phyloP scores from a whole-genome alignment of 2,797 vertebrate genomes.

The Crenichthys baileyi region DNA sequence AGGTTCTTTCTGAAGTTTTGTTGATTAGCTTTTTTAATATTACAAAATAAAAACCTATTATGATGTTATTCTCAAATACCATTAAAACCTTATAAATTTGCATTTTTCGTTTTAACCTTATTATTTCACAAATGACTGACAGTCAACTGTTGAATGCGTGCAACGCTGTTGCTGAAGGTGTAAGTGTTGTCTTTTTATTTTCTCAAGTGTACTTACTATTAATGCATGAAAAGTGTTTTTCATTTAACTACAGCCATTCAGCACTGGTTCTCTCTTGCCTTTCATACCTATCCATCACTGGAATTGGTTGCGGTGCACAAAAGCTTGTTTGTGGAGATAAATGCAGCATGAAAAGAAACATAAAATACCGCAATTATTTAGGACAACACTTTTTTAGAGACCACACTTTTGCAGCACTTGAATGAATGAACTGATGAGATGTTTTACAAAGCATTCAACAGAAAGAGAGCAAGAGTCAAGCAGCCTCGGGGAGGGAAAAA shows the following conservation, averaged over 20 bases:
- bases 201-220: neutral
- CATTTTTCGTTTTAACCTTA: neutral
- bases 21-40: neutral
- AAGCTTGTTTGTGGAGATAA: slow-evolving; percentile 20
- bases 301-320: slow-evolving; percentile 3
- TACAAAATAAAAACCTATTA: neutral
- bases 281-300: neutral
- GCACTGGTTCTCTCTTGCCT: neutral
- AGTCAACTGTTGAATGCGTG: neutral
- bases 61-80: neutral
- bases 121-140: neutral
- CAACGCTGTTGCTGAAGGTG: neutral
- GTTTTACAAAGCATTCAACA: slow-evolving; percentile 32
- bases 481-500: slow-evolving; percentile 38
- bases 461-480: slow-evolving; percentile 39
- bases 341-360: slow-evolving; percentile 2
- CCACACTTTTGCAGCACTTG: slow-evolving; percentile 34
- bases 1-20: neutral
- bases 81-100: neutral
- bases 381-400: slow-evolving; percentile 20
- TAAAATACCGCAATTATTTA: slow-evolving; percentile 31
- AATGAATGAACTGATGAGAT: slow-evolving; percentile 44
- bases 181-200: neutral
- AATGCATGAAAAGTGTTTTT: slow-evolving; percentile 1
- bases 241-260: neutral